phyloP scores from a whole-genome alignment of 30 jellyfish, hydroid and myxozoan species.

The Aurelia aurita region DNA sequence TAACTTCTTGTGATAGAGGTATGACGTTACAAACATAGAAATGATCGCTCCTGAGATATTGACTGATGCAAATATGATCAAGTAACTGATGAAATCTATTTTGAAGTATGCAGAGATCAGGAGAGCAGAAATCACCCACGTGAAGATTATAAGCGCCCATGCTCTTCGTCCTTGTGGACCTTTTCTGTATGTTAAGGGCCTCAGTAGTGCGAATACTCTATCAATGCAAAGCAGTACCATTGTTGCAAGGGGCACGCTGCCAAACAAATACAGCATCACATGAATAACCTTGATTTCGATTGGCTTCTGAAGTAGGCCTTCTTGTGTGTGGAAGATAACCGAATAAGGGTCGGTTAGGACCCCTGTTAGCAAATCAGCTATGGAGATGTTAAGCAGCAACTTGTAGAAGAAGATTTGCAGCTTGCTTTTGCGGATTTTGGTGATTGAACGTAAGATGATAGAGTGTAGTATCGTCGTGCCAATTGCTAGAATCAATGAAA shows the following conservation, averaged over 20 bases:
- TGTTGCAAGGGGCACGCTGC: conserved; percentile 45
- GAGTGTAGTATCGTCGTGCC: conserved; percentile 12
- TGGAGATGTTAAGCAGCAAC: conserved; percentile 22
- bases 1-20: conserved; percentile 7
- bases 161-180: conserved; percentile 27
- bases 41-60: conserved; percentile 35
- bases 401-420: conserved; percentile 36
- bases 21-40: conserved; percentile 28
- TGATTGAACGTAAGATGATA: conserved; percentile 12
- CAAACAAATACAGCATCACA: conserved; percentile 12
- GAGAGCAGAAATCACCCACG: conserved; percentile 23
- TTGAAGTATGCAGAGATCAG: conserved; percentile 29
- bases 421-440: conserved; percentile 26
- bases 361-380: conserved; percentile 29
- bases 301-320: conserved; percentile 24
- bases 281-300: conserved; percentile 27
- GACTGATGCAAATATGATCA: conserved; percentile 27
- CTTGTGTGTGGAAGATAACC: conserved; percentile 13
- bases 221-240: conserved; percentile 38
- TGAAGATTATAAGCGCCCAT: conserved; percentile 18
- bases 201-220: conserved; percentile 18
- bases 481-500: background rate
- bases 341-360: conserved; percentile 46
- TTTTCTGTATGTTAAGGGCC: conserved; percentile 27
- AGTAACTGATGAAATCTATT: conserved; percentile 24